phyloP scores from a whole-genome alignment of 2,888 invertebrate species.

The Sinodicranocentrus sp. region DNA sequence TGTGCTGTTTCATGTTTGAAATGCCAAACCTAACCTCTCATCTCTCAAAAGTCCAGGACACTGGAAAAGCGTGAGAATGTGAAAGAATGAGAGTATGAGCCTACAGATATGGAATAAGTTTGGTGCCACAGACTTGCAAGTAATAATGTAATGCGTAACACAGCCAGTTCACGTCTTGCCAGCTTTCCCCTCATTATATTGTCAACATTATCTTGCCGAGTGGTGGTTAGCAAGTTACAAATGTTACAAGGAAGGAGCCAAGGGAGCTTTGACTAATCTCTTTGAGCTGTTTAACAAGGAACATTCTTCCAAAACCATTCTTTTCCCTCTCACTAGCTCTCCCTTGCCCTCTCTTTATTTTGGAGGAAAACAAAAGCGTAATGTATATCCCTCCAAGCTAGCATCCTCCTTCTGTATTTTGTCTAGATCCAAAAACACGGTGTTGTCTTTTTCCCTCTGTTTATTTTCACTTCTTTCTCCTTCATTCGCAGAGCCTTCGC shows the following conservation, averaged over 20 bases:
- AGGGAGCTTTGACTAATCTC: slow-evolving; percentile 46
- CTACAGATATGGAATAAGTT: not conserved
- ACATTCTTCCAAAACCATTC: slow-evolving; percentile 27
- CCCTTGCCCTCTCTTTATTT: not conserved
- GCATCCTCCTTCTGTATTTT: too few relatives aligned
- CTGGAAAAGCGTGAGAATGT: not conserved
- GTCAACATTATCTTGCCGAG: slow-evolving; percentile 53
- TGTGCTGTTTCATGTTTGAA: too few relatives aligned
- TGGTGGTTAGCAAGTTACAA: slow-evolving; percentile 37
- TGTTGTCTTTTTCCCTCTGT: not conserved
- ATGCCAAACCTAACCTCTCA: too few relatives aligned
- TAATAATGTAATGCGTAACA: slow-evolving; percentile 21
- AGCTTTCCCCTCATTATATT: slow-evolving; percentile 55
- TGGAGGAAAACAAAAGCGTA: not conserved
- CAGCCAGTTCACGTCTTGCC: slow-evolving; percentile 28
- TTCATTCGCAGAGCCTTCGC: not conserved
- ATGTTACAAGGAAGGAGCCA: slow-evolving; percentile 31
- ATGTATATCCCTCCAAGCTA: too few relatives aligned
- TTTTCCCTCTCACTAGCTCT: not conserved
- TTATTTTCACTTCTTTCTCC: not conserved
- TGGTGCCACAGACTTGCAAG: not conserved
- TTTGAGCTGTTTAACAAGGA: slow-evolving; percentile 38
- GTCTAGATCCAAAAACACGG: too few relatives aligned
- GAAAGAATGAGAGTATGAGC: not conserved
- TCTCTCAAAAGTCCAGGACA: too few relatives aligned